Base-by-base conservation (phyloP, 30 jellyfish, hydroid and myxozoan species). In the Aurelia aurita region DNA sequence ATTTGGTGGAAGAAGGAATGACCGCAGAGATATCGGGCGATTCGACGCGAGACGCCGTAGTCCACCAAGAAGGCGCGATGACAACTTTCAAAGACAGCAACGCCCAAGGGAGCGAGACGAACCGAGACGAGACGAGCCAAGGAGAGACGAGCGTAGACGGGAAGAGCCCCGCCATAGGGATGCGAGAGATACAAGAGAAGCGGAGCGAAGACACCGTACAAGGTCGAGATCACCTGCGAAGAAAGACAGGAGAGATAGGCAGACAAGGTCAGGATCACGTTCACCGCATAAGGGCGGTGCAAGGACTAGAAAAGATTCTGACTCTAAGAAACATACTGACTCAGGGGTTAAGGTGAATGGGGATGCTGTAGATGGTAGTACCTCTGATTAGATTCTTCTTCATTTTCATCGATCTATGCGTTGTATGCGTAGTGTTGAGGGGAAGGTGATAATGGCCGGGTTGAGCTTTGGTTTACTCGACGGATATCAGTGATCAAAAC, bases 11-110 rank as follows among this genome's bases (percentile, higher is more conserved):
- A 53, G 47, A 46, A 77, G 88, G 70, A 68, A 72, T 49, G 62
- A n/a, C 64, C 79, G 88, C 26, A 62, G 88, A 22, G 78, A 62
- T 13, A 55, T 8, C 27, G 65, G 88, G 12, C 25, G 67, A 12
- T 55, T 28, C 58, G 53, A 44, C 7, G 79, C 85, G 13, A 68
- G 85, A 55, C 51, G 91, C 13, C 79, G 71, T 8, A 66, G 85
- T 55, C 91, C 91, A 28, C 65, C 69, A 19, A 46, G 91, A 53
- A 82, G 91, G 27, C 79, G 91, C 46, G 91, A 82, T 6, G 85
- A 69, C 29, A 62, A 66, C 28, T 26, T 18, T 18, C 44, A 68
- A 3, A 34, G 89, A 32, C 89, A 62, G 51, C 34, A 74, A 76
- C 60, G 80, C 16, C 47, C 67, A 23, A 60, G 58, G 23, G 67